These are phyloP conservation scores for Dromius quadrimaculatus DNA, from an alignment of 2,888 invertebrate genomes.

Conservation along the genomic window DNA sequence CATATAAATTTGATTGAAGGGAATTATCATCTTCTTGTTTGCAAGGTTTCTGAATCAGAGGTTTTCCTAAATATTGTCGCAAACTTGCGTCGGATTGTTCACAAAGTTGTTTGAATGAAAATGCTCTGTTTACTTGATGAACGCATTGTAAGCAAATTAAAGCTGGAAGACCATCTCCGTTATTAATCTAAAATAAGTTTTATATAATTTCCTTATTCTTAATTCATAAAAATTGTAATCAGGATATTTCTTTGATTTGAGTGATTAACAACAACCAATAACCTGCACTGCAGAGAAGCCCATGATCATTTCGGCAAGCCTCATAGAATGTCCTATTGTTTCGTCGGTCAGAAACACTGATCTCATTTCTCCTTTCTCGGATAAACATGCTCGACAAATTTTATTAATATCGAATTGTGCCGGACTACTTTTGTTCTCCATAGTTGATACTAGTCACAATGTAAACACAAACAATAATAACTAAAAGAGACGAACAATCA, in stretches of 20 bases:
- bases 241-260: conserved; percentile 35
- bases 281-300: conserved; percentile 66
- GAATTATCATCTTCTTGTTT: conserved; percentile 60
- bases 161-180: conserved; percentile 67
- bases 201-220: conserved; percentile 28
- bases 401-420: conserved; percentile 64
- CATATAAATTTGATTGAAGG: conserved; percentile 47
- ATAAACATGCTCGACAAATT: conserved; percentile 67
- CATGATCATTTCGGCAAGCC: conserved; percentile 67
- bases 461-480: conserved; percentile 61
- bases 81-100: conserved; percentile 67
- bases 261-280: conserved; percentile 52
- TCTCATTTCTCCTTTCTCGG: conserved; percentile 66
- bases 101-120: conserved; percentile 67
- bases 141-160: conserved; percentile 67
- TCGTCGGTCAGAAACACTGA: conserved; percentile 66
- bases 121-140: conserved; percentile 66
- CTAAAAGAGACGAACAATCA: conserved; percentile 62
- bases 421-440: conserved; percentile 57
- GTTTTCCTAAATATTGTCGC: conserved; percentile 65
- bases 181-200: conserved; percentile 63
- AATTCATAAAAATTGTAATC: conserved; percentile 33
- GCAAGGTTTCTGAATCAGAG: conserved; percentile 58
- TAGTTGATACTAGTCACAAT: conserved; percentile 63
- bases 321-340: conserved; percentile 63